phyloP scores from a whole-genome alignment of 2,888 invertebrate species.

The Stegana nigrithorax region DNA sequence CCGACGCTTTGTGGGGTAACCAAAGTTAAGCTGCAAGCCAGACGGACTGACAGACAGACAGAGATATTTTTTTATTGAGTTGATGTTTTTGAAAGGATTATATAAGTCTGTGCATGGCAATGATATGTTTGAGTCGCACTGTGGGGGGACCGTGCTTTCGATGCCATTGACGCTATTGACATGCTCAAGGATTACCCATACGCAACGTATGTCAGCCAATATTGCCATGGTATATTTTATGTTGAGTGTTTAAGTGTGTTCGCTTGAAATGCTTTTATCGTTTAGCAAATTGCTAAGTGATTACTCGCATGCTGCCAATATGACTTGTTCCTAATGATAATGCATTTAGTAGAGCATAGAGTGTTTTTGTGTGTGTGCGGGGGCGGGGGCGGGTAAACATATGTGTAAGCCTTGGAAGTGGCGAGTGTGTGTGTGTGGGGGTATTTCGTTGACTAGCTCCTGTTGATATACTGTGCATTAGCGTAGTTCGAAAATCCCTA shows the following conservation, averaged over 20 bases:
- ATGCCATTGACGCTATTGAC: neutral
- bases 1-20: neutral
- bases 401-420: neutral
- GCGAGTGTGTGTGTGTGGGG: too few species aligned
- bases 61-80: neutral
- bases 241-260: neutral
- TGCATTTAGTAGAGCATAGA: neutral
- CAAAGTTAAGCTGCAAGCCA: neutral
- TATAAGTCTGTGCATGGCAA: slow-evolving; percentile 23
- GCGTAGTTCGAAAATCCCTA: too few species aligned
- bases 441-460: too few species aligned
- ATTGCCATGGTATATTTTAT: neutral
- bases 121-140: slow-evolving; percentile 42
- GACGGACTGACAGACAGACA: neutral
- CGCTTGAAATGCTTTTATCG: slow-evolving; percentile 6
- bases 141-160: neutral
- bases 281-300: slow-evolving; percentile 14
- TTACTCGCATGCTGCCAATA: neutral
- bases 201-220: neutral
- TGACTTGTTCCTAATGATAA: neutral
- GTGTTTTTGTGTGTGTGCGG: neutral
- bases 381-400: neutral
- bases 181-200: slow-evolving; percentile 2
- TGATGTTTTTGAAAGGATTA: slow-evolving; percentile 1
- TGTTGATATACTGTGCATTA: too few species aligned